Conservation (phyloP, 2,113 vertebrate genomes). For the Hyla sarda region DNA sequence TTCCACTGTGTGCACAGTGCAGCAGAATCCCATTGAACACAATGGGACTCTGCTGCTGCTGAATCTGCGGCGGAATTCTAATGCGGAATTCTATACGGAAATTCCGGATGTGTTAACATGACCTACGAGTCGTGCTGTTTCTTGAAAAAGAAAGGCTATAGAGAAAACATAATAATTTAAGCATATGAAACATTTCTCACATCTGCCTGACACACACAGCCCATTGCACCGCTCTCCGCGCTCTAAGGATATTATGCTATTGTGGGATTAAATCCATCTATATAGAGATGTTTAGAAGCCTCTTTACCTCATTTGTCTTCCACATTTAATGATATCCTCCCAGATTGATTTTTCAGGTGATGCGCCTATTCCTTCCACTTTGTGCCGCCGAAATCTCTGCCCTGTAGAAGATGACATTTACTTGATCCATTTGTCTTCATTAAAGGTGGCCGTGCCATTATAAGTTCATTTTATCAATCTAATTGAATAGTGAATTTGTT, state of each 20-base stretch:
- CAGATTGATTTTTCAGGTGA: conserved; percentile 43
- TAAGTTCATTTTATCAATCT: conserved; percentile 55
- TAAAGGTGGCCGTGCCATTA: conserved; percentile 47
- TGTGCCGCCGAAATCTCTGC: conserved; percentile 35
- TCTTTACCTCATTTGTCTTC: conserved; percentile 20
- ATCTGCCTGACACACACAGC: background rate
- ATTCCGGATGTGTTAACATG: no score
- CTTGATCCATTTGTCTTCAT: conserved; percentile 55
- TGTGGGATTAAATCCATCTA: background rate
- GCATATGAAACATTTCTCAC: background rate
- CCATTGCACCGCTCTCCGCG: background rate
- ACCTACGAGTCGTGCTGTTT: background rate
- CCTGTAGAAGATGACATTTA: conserved; percentile 47
- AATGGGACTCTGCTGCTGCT: no score
- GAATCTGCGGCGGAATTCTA: no score
- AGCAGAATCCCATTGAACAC: no score
- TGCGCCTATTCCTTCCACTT: conserved; percentile 46
- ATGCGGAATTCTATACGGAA: no score
- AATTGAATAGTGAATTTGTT: conserved; percentile 57
- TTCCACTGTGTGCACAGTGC: no score
- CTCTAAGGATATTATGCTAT: background rate
- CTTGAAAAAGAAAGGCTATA: background rate
- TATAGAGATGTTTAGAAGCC: conserved; percentile 18
- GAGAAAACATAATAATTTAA: background rate
- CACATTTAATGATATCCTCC: conserved; percentile 39